Percentiles rank a stretch among this genome's conserved stretches.
These are phyloP conservation scores for Reticulitermes speratus DNA, from an alignment of 1,140 invertebrate genomes.

Conservation along the genomic window DNA sequence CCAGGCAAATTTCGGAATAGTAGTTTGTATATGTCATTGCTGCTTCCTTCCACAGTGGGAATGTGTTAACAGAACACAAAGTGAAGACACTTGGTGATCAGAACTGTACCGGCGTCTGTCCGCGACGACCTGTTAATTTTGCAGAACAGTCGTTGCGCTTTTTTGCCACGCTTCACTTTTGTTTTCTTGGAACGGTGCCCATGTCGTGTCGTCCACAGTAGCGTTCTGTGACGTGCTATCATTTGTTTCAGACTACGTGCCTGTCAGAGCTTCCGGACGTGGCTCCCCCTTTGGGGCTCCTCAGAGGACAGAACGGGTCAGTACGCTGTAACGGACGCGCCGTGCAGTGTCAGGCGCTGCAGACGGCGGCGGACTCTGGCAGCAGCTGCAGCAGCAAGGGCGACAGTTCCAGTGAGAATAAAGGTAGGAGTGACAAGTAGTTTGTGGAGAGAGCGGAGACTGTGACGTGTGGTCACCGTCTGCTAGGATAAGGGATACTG, in stretches of 20 bases:
- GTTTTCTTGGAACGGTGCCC: too few species aligned
- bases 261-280: constrained; percentile 54
- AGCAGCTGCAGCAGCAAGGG: constrained; percentile 38
- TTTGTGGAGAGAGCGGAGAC: neutral
- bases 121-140: too few species aligned
- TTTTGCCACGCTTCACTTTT: too few species aligned
- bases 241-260: constrained; percentile 50
- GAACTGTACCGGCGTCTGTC: too few species aligned
- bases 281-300: constrained; percentile 45
- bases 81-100: too few species aligned
- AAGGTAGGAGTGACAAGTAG: constrained; percentile 33
- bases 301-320: constrained; percentile 44
- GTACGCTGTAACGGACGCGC: constrained; percentile 49
- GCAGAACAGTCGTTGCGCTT: too few species aligned
- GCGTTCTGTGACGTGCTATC: neutral
- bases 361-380: constrained; percentile 39
- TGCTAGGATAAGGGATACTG: too few species aligned
- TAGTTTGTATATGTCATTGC: too few species aligned
- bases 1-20: too few species aligned
- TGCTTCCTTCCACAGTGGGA: too few species aligned
- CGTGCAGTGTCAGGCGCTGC: constrained; percentile 44
- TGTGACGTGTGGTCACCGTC: too few species aligned
- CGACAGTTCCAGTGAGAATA: constrained; percentile 34
- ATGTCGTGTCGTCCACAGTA: neutral
- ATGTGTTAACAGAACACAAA: too few species aligned